Evolutionary conservation across 2,113 vertebrate genomes (phyloP).

Genomic region (Dolichallabes microphthalmus): DNA sequence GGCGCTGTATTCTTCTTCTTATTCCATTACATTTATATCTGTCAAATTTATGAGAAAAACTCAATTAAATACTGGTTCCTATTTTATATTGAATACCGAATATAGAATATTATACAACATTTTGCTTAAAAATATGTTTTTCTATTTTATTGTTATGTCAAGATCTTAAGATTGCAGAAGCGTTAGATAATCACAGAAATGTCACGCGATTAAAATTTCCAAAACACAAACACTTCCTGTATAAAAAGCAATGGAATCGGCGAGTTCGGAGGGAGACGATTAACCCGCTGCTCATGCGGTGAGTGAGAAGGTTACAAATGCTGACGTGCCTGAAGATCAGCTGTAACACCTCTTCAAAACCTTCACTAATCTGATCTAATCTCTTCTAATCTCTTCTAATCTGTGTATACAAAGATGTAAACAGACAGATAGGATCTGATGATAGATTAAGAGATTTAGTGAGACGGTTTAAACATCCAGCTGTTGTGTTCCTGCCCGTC

Average conservation of each 20-base stretch:
- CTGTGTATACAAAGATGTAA: not conserved
- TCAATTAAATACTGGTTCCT: too few species aligned
- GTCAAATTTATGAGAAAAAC: not conserved
- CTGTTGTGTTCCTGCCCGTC: constrained; percentile 16
- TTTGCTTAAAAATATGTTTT: not conserved
- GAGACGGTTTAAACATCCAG: not conserved
- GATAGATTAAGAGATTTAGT: not conserved
- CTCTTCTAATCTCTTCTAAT: not conserved
- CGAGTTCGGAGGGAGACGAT: not conserved
- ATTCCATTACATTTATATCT: not conserved
- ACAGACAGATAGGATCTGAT: not conserved
- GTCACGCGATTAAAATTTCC: not conserved
- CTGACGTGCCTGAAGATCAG: not conserved
- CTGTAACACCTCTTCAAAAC: not conserved
- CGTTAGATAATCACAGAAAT: too few species aligned
- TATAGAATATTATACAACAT: not conserved
- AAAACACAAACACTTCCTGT: not conserved
- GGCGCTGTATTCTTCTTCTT: not conserved
- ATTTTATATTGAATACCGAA: not conserved
- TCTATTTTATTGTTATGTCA: too few species aligned
- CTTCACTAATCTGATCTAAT: not conserved
- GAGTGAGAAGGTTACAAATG: not conserved
- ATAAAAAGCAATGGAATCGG: not conserved
- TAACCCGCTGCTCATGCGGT: not conserved
- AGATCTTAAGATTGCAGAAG: not conserved